Percentiles rank a stretch among this genome's conserved stretches.
These are phyloP conservation scores for Pristionchus exspectatus DNA, from an alignment of 2,888 invertebrate genomes.

Conservation along the genomic window DNA sequence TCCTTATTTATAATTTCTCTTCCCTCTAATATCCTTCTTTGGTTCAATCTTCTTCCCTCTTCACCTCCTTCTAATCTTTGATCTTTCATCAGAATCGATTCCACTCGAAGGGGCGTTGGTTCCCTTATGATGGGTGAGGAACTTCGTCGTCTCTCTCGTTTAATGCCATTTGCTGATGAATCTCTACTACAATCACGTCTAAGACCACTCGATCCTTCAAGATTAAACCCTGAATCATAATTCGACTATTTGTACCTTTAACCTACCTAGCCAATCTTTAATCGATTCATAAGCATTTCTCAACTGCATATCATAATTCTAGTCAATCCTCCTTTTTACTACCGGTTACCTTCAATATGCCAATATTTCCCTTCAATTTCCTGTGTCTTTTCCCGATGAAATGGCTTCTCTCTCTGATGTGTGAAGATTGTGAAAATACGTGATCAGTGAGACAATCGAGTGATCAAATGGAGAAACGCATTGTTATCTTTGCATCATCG, in stretches of 20 bases:
- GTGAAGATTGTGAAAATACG: neutral
- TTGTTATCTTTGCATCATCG: constrained; percentile 5
- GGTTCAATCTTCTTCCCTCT: neutral
- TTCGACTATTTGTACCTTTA: no score
- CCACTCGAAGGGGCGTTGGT: constrained; percentile 14
- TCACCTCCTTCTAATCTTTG: neutral
- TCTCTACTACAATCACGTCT: constrained; percentile 56
- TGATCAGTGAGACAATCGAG: neutral
- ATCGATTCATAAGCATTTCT: constrained; percentile 3
- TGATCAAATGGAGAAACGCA: neutral
- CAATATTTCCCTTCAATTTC: neutral
- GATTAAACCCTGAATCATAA: neutral
- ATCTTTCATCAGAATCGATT: constrained; percentile 4
- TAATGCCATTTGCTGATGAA: constrained; percentile 62
- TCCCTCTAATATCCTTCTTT: neutral
- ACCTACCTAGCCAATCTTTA: neutral
- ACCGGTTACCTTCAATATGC: neutral
- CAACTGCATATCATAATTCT: constrained; percentile 7
- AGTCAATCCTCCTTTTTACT: neutral
- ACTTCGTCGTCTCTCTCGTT: constrained; percentile 57
- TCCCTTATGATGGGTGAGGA: constrained; percentile 56
- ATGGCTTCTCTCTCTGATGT: neutral
- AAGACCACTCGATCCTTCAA: constrained; percentile 25
- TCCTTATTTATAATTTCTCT: neutral
- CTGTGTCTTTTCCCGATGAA: constrained; percentile 13